These are phyloP conservation scores for Microctonus aethiopoides DNA, from an alignment of 2,888 invertebrate species.

Conservation along the genomic window DNA sequence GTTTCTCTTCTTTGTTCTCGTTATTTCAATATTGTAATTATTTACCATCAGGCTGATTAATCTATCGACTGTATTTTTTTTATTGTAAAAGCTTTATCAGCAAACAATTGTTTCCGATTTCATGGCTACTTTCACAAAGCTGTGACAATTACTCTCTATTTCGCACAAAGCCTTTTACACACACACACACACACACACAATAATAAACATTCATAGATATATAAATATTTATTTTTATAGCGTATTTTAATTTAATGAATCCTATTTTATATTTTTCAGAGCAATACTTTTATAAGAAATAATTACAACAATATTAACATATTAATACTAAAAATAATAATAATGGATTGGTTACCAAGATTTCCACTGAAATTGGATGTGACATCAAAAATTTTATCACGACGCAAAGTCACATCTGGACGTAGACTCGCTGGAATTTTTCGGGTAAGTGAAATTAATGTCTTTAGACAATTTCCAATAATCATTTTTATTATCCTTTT, in stretches of 20 bases:
- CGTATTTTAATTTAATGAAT: no score
- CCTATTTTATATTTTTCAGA: background rate
- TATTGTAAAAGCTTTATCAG: background rate
- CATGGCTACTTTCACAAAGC: background rate
- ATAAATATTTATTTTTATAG: background rate
- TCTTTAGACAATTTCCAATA: background rate
- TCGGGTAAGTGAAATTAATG: constrained; percentile 9
- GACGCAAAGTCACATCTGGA: constrained; percentile 48
- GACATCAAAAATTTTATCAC: constrained; percentile 46
- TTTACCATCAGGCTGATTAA: background rate
- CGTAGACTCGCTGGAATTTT: constrained; percentile 26
- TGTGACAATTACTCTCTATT: background rate
- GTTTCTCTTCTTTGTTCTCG: no score
- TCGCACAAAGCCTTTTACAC: no score
- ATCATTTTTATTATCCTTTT: background rate
- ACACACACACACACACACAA: no score
- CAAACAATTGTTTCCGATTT: background rate
- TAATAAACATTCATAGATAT: no score
- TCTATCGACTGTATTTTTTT: background rate
- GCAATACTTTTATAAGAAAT: background rate
- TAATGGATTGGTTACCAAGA: constrained; percentile 49
- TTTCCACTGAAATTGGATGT: constrained; percentile 51
- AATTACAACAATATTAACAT: no score
- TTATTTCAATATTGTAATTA: background rate
- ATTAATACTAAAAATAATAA: background rate